These are phyloP conservation scores for Rhagoletis zephyria DNA, from an alignment of 1,140 invertebrate genomes.

Conservation along the genomic window DNA sequence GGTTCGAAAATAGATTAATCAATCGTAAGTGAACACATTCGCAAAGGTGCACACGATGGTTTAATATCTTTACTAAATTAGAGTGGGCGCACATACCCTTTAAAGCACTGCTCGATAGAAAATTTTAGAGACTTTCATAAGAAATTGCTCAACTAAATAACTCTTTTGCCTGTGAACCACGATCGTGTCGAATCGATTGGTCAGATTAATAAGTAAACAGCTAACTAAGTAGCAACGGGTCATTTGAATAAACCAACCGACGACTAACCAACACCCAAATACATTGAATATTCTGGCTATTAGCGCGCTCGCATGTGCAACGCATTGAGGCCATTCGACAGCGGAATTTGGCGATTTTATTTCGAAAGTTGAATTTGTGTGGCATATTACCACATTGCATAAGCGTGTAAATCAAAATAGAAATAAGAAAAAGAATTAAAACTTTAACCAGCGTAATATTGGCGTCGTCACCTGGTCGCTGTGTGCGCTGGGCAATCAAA, in stretches of 20 bases:
- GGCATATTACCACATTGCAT: not conserved
- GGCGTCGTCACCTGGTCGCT: not conserved
- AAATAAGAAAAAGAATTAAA: not conserved
- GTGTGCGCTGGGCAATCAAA: not conserved
- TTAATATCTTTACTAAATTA: not conserved
- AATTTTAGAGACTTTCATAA: not conserved
- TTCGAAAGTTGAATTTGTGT: slow-evolving; percentile 28
- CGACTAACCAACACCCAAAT: slow-evolving; percentile 43
- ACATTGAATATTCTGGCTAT: not conserved
- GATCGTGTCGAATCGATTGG: slow-evolving; percentile 14
- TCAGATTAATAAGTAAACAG: slow-evolving; percentile 22
- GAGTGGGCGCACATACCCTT: not conserved
- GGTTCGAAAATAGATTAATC: not conserved
- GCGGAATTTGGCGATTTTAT: slow-evolving; percentile 16
- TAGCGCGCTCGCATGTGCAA: not conserved
- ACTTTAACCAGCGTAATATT: slow-evolving; percentile 23
- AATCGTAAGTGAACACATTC: not conserved
- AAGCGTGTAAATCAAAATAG: not conserved
- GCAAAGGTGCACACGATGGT: not conserved
- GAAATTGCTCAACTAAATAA: not conserved
- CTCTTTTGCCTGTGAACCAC: not conserved
- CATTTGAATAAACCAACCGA: not conserved
- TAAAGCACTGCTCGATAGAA: not conserved
- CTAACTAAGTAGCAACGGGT: not conserved
- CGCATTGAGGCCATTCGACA: not conserved